A percentile compares a stretch with the other conserved stretches of the same genome.
These are phyloP conservation scores for Vandiemenella viatica DNA, from an alignment of 2,888 invertebrate genomes.

Conservation along the genomic window DNA sequence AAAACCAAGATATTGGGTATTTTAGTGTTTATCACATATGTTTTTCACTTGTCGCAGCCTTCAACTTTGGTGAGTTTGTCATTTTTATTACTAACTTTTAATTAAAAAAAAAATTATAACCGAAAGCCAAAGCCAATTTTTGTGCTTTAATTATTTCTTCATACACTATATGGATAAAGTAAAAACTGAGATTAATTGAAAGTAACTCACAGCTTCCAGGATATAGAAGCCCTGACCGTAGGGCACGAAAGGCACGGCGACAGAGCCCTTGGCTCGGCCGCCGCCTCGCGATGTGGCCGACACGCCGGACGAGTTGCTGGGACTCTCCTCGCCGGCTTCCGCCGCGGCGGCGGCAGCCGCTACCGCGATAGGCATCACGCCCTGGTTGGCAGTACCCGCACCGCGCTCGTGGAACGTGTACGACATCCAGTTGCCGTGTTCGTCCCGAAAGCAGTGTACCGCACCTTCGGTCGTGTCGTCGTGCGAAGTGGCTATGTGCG, in stretches of 20 bases:
- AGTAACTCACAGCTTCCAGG: constrained; percentile 13
- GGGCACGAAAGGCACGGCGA: constrained; percentile 1
- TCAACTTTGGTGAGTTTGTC: too few species aligned
- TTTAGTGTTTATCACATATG: too few species aligned
- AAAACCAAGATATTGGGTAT: too few species aligned
- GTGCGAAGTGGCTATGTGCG: constrained; percentile 62
- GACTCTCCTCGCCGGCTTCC: constrained; percentile 6
- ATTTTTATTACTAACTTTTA: too few species aligned
- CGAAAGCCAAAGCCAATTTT: too few species aligned
- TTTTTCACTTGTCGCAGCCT: too few species aligned
- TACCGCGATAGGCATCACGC: constrained; percentile 19
- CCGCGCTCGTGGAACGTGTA: constrained; percentile 74
- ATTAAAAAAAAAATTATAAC: too few species aligned
- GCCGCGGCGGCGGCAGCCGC: constrained; percentile 25
- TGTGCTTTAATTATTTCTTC: too few species aligned
- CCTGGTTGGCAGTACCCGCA: constrained; percentile 31
- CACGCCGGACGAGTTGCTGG: background rate
- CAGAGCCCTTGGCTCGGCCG: background rate
- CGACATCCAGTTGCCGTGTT: constrained; percentile 73
- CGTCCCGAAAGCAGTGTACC: constrained; percentile 74
- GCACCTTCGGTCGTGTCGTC: constrained; percentile 72
- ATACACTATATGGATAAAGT: too few species aligned
- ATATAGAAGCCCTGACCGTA: constrained; percentile 11
- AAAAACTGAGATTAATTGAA: too few species aligned
- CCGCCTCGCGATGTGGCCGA: background rate